Evolutionary conservation across 2,113 vertebrate genomes (phyloP), one percentile per base, ranked within the genome.

Genomic region (Eira barbara): DNA sequence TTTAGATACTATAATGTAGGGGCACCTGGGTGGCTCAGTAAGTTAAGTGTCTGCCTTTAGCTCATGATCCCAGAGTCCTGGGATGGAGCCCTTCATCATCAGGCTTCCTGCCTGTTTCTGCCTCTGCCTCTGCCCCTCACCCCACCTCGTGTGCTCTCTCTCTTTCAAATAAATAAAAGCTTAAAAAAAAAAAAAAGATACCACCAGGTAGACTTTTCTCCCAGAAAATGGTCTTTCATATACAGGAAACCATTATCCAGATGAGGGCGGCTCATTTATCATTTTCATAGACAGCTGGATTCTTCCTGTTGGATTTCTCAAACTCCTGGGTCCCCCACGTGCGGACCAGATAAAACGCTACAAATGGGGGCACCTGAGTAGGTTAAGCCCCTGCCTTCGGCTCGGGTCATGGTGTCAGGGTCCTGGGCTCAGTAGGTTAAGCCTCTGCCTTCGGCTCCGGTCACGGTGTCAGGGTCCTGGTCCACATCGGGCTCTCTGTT

Each of bases 221-320:
- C 83, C 89, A 74, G 65, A 95, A 47, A 95, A 39, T n/a, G 25
- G 65, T 52, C 74, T 94, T 63, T 63, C 79, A 45, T 36, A 80
- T 57, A n/a, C 81, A 67, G 36, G 85, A 13, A 67, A 67, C 65
- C 67, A 61, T 42, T 73, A 91, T 87, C 55, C 34, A 20, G 85
- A 36, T 31, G 18, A 21, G 49, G 7, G 14, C 7, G 12, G 65
- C 63, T 99, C 95, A 99, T 83, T 98, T 93, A 18, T 99, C 98
- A 2, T 98, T 99, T 86, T 99, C 98, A 0, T 97, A 99, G 98
- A 99, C 98, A 17, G 98, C 97, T 0, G 98, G 96, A 88, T 99
- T 99, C 99, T 99, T 99, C 98, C 97, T 99, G 98, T 99, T 99
- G 95, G 98, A 90, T 34, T 99, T 98, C 97, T 99, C 88, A 17